phyloP scores from a whole-genome alignment of 2,888 invertebrate genomes.

The Chalcosyrphus nemorum region DNA sequence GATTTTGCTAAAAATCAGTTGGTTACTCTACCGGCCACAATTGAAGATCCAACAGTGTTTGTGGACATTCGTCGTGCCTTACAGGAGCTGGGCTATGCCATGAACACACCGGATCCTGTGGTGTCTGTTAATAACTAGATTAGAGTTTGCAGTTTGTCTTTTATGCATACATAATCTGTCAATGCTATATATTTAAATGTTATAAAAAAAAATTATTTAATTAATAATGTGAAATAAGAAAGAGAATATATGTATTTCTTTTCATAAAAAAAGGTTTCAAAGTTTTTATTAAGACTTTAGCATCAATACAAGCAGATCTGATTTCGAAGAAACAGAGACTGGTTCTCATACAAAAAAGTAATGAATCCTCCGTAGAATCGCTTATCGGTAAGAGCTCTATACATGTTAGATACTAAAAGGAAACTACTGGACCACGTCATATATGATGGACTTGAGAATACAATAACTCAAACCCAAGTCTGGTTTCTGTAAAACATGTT shows the following conservation, averaged over 20 bases:
- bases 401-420: too few species aligned
- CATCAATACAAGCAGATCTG: too few species aligned
- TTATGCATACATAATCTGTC: not conserved
- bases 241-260: not conserved
- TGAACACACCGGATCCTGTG: constrained; percentile 86
- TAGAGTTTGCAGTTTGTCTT: constrained; percentile 14
- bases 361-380: too few species aligned
- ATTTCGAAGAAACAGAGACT: too few species aligned
- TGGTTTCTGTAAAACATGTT: too few species aligned
- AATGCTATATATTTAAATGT: not conserved
- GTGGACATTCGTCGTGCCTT: constrained; percentile 89
- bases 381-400: too few species aligned
- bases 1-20: constrained; percentile 91
- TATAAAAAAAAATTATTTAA: too few species aligned
- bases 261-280: not conserved
- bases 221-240: not conserved
- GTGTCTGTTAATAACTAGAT: constrained; percentile 68
- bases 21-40: constrained; percentile 91
- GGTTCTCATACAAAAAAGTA: too few species aligned
- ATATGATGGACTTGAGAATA: too few species aligned
- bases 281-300: too few species aligned
- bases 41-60: constrained; percentile 93
- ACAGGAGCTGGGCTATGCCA: constrained; percentile 89
- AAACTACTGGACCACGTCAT: too few species aligned
- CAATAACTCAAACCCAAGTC: too few species aligned